Evolutionary conservation across 2,113 vertebrate species (phyloP), one percentile per base, ranked within the genome.

Genomic region (Pseudopipra pipra): DNA sequence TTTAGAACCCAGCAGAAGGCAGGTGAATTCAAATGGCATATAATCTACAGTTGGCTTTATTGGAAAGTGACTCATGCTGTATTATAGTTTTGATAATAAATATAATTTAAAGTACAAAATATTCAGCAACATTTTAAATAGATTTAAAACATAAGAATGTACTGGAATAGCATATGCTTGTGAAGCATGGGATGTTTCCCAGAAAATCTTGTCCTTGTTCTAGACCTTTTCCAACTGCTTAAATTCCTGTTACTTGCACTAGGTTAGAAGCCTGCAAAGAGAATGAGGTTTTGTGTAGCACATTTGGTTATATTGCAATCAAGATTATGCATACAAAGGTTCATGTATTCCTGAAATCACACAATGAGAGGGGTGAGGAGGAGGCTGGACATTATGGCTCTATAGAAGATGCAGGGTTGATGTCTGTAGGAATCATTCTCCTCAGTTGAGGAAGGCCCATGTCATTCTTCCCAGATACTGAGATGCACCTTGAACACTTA

Each of bases 61-160:
- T 97, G 94, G 95, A 95, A 97, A 97, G 62, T 68, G 73, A 90
- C 94, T 97, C 93, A 92, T 89, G 66, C 86, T 96, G 83, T 85
- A 95, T 97, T 96, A 93, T 90, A 95, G 95, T 97, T 97, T 96
- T 93, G 77, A 96, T 97, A 96, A 96, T 97, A 96, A 95, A 94
- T 95, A 87, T 92, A 81, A 91, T 89, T 97, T 95, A 93, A 87
- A 8, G 71, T 89, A 61, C 78, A 87, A 83, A 96, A 94, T 94
- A 98, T 93, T 95, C 93, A 97, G 54, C 80, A 82, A 74, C 14
- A 56, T 85, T 92, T 76, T 75, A 96, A 96, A 95, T 95, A 95
- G 37, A 84, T 97, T 93, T 97, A 85, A 97, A 96, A 85, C 33
- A 73, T 30, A 92, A 75, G 63, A 90, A 73, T 80, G 87, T 95